Conservation (phyloP, 2,113 vertebrate species). For the Syngnathus typhle region DNA sequence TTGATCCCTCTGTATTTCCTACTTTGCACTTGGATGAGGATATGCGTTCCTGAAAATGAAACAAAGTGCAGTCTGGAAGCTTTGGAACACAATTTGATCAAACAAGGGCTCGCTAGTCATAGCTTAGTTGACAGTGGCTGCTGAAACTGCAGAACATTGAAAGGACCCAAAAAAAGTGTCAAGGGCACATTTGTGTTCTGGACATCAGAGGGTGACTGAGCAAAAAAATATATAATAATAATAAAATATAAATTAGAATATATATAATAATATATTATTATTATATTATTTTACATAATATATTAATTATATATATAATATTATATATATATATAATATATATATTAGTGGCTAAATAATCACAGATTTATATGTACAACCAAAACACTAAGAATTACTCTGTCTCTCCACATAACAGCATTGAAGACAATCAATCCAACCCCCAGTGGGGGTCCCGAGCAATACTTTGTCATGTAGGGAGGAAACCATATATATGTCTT, state of each 20-base stretch:
- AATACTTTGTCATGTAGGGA: conserved; percentile 4
- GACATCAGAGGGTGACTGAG: background rate
- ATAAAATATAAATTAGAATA: no score
- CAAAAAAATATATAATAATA: no score
- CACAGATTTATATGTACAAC: background rate
- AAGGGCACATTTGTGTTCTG: background rate
- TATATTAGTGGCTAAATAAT: no score
- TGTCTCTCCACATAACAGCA: background rate
- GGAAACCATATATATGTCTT: conserved; percentile 26
- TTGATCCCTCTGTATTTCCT: background rate
- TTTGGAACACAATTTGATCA: background rate
- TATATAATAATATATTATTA: no score
- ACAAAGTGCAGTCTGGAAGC: background rate
- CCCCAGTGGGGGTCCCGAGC: background rate
- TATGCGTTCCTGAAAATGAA: background rate
- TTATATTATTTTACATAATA: no score
- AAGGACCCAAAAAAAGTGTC: background rate
- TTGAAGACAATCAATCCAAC: conserved; percentile 1
- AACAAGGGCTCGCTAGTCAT: background rate
- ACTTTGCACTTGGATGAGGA: background rate
- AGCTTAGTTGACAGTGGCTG: background rate
- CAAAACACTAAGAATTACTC: background rate
- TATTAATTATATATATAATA: no score
- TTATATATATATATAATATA: no score
- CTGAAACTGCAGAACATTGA: background rate